phyloP scores from a whole-genome alignment of 2,797 vertebrate species.

The Thamnophis elegans region DNA sequence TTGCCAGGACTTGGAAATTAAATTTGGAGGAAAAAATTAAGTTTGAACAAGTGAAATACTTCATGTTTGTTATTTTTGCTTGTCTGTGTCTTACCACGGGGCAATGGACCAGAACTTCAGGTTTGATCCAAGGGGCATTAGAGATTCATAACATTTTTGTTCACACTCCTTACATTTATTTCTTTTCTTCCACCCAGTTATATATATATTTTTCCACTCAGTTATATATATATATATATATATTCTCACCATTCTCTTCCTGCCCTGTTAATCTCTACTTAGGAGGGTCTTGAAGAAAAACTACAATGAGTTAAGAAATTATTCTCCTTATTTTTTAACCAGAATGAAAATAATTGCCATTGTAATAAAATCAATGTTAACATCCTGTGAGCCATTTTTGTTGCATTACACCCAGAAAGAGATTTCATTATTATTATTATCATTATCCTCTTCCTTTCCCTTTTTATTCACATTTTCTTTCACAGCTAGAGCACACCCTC shows the following conservation, averaged over 20 bases:
- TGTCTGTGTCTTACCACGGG: neutral
- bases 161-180: constrained; percentile 8
- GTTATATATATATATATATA: no score
- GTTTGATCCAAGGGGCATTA: constrained; percentile 28
- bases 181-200: neutral
- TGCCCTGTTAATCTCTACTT: neutral
- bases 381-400: constrained; percentile 51
- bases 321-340: constrained; percentile 55
- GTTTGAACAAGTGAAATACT: constrained; percentile 17
- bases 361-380: constrained; percentile 52
- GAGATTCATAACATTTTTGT: constrained; percentile 21
- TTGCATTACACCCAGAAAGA: constrained; percentile 26
- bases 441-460: neutral
- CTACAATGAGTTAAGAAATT: constrained; percentile 12
- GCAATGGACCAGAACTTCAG: neutral
- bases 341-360: constrained; percentile 51
- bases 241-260: neutral
- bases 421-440: neutral
- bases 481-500: constrained; percentile 71
- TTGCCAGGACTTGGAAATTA: constrained; percentile 5
- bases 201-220: neutral
- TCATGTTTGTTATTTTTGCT: neutral
- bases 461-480: constrained; percentile 38
- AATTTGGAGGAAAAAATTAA: neutral
- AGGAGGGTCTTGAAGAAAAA: constrained; percentile 12